Percentiles rank a stretch among this genome's conserved stretches.
These are phyloP conservation scores for Chloroceryle amazona DNA, from an alignment of 2,797 vertebrate species.

Conservation along the genomic window DNA sequence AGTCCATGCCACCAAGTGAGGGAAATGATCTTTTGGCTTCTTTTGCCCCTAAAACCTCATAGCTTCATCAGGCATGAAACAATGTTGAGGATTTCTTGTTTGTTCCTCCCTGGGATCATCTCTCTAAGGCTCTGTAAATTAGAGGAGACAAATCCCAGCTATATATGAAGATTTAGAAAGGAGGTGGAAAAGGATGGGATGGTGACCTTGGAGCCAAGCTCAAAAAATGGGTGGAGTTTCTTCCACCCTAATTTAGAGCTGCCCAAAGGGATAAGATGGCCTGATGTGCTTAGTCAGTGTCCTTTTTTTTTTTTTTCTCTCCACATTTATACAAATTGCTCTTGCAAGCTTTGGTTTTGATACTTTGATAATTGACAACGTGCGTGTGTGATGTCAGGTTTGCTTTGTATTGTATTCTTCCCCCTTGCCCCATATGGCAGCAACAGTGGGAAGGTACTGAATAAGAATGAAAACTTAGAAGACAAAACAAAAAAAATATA, in stretches of 20 bases:
- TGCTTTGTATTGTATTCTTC: constrained; percentile 42
- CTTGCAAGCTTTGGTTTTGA: constrained; percentile 66
- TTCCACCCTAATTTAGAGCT: not conserved
- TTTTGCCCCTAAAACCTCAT: not conserved
- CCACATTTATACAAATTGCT: constrained; percentile 38
- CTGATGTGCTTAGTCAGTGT: constrained; percentile 28
- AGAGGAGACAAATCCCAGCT: not conserved
- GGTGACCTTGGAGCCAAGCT: not conserved
- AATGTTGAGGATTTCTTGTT: not conserved
- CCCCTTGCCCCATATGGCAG: not conserved
- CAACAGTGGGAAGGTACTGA: not conserved
- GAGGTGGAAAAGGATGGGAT: constrained; percentile 12
- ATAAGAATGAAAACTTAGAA: constrained; percentile 31
- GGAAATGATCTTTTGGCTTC: not conserved
- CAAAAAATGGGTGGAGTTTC: not conserved
- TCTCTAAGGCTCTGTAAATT: not conserved
- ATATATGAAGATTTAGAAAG: not conserved
- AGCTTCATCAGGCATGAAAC: not conserved
- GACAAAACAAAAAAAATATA: not conserved
- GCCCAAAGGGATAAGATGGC: not conserved
- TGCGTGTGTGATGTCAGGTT: constrained; percentile 65
- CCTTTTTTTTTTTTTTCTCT: not conserved
- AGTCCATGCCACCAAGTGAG: not conserved
- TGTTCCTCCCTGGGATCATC: not conserved
- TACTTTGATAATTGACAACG: constrained; percentile 53